These are phyloP conservation scores for Heliothis virescens DNA, from an alignment of 1,140 invertebrate genomes.

Conservation along the genomic window DNA sequence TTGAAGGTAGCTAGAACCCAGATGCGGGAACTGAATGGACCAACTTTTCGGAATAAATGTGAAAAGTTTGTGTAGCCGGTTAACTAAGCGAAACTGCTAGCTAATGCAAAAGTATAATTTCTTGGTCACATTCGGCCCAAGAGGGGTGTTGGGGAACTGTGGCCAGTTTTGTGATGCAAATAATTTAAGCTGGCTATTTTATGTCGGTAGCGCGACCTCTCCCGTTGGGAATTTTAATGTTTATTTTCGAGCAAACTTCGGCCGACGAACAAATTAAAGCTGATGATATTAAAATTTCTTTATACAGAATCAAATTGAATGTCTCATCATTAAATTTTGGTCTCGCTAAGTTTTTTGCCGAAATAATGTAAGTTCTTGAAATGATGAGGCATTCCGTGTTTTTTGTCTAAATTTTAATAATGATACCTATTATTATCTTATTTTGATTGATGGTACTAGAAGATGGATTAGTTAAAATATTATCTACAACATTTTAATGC, in stretches of 20 bases:
- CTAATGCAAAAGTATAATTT: slow-evolving; percentile 65
- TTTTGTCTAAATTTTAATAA: neutral
- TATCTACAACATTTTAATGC: too few species aligned
- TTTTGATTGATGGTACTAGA: neutral
- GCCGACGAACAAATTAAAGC: neutral
- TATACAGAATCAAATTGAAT: slow-evolving; percentile 13
- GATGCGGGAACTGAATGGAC: slow-evolving; percentile 52
- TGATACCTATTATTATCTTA: neutral
- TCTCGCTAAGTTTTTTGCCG: neutral
- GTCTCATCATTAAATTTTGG: neutral
- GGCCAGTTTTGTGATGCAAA: slow-evolving; percentile 48
- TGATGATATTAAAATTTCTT: slow-evolving; percentile 33
- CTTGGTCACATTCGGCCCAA: slow-evolving; percentile 50
- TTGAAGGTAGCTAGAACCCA: slow-evolving; percentile 42
- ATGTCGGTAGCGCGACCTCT: slow-evolving; percentile 18
- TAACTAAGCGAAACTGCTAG: slow-evolving; percentile 61
- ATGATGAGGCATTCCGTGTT: neutral
- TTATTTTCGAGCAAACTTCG: slow-evolving; percentile 31
- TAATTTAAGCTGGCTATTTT: slow-evolving; percentile 47
- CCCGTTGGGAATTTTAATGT: slow-evolving; percentile 32
- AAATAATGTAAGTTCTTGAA: neutral
- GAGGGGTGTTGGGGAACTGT: slow-evolving; percentile 5
- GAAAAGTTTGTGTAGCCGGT: slow-evolving; percentile 58
- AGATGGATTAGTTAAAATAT: neutral
- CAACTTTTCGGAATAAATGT: slow-evolving; percentile 64